Conservation (phyloP, 1,140 invertebrate genomes). For the Palaemon carinicauda region DNA sequence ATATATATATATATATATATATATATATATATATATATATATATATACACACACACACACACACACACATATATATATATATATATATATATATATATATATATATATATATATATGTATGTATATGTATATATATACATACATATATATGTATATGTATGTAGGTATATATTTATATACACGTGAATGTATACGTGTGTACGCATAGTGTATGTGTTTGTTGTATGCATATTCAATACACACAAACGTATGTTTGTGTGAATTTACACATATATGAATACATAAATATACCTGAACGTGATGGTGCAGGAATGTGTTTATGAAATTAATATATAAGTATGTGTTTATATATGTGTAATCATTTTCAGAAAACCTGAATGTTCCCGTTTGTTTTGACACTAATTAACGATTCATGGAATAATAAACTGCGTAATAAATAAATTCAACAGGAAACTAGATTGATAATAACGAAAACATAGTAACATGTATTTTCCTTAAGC, state of each 20-base stretch:
- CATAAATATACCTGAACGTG: too few relatives aligned
- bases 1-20: background rate
- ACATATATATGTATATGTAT: background rate
- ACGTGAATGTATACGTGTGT: background rate
- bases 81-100: background rate
- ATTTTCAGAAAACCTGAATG: background rate
- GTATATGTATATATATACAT: constrained; percentile 14
- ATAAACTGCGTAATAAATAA: too few relatives aligned
- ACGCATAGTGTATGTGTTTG: too few relatives aligned
- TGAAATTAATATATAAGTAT: background rate
- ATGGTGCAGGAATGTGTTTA: too few relatives aligned
- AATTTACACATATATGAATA: too few relatives aligned
- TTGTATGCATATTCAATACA: too few relatives aligned
- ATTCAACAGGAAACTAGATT: too few relatives aligned
- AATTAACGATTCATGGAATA: background rate
- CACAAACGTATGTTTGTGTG: too few relatives aligned
- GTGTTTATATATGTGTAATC: background rate
- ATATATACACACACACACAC: background rate
- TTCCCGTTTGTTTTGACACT: background rate
- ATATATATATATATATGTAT: background rate
- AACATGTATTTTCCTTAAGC: too few relatives aligned
- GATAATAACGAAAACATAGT: too few relatives aligned
- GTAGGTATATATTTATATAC: background rate
- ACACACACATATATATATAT: background rate
- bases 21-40: background rate